Evolutionary conservation across 2,113 vertebrate species (phyloP).

Genomic region (Nycticebus coucang): DNA sequence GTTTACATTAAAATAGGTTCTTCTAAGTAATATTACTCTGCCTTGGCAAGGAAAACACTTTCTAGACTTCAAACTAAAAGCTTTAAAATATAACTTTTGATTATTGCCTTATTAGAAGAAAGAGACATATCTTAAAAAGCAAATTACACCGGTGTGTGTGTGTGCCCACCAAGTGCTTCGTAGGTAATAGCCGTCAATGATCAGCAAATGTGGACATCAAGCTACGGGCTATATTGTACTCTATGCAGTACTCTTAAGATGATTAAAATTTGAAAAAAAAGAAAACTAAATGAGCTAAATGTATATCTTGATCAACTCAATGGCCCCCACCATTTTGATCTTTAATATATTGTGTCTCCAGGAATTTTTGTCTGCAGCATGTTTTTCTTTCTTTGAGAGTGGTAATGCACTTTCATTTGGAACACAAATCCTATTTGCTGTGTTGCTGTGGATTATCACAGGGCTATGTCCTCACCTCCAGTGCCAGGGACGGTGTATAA

Average conservation of each 20-base stretch:
- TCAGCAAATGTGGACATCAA: neutral
- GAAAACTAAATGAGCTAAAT: neutral
- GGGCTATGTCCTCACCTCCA: neutral
- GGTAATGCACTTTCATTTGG: neutral
- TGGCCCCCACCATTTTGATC: neutral
- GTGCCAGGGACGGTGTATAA: neutral
- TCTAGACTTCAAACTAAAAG: neutral
- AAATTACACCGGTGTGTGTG: neutral
- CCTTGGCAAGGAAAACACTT: neutral
- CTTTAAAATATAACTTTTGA: neutral
- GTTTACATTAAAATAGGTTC: neutral
- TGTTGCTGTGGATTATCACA: neutral
- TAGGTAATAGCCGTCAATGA: neutral
- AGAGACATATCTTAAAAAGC: neutral
- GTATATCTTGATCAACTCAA: neutral
- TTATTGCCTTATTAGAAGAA: neutral
- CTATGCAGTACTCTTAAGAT: neutral
- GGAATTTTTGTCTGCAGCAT: neutral
- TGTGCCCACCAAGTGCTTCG: neutral
- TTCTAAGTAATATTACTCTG: neutral
- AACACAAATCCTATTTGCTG: neutral
- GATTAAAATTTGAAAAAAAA: neutral
- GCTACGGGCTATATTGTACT: neutral
- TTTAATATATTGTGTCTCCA: neutral
- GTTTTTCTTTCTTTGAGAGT: neutral